Base-by-base conservation (phyloP, 1,140 invertebrate species). In the Drosophila littoralis region DNA sequence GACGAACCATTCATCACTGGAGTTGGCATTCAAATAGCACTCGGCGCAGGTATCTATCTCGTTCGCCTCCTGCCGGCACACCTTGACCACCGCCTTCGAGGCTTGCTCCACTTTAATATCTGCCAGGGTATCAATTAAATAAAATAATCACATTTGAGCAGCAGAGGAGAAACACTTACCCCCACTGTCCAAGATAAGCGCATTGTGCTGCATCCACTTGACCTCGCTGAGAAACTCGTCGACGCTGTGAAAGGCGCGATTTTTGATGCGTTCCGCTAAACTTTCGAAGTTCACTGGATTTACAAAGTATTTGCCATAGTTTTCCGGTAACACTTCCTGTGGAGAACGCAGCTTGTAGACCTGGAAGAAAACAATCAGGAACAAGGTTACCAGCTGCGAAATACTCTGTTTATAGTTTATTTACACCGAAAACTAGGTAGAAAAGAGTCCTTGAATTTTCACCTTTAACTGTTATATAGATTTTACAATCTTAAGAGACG, bases 31-130 rank as follows among this genome's bases (percentile, higher is more conserved):
- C 28, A 95, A 93, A 91, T 98, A 98, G 91, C 98, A 99, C 83
- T 98, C 96, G 0, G 97, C 96, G 91, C 98, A 99, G n/a, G 97
- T 96, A 85, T 98, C 97, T 71, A 98, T 98, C 93, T 98, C 97
- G 51, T 94, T 95, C 93, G 97, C 96, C 93, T 98, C 97, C 78
- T 97, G 95, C 65, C 96, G 95, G 63, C 96, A 97, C 1, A 96
- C 94, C 91, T 97, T 97, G 2, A 97, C 93, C 52, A 98, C 93
- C 22, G 95, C 93, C 81, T 97, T 97, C 0, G 97, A 67, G 4
- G 84, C 77, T 40, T 84, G 81, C 45, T 90, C 96, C 68, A 97
- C 92, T 86, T 97, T 97, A 9, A 15, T n/a, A 51, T 89, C 81
- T 89, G 48, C 2, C 36, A 32, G 8, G n/a, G 2, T 33, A 52